phyloP scores from a whole-genome alignment of 2,888 invertebrate genomes.

The Cataglyphis altisquamis region DNA sequence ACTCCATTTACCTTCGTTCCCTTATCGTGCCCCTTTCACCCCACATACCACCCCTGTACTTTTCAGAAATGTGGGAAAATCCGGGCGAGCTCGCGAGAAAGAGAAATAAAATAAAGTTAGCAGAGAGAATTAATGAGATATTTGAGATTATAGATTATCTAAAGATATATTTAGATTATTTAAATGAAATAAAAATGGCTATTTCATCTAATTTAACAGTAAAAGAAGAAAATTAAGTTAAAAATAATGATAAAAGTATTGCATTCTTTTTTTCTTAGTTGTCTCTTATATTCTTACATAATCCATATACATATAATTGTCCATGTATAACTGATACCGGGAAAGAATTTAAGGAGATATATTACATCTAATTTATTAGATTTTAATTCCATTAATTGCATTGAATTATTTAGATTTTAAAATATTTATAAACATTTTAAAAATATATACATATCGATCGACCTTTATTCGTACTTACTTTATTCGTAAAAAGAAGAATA shows the following conservation, averaged over 20 bases:
- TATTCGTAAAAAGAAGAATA: background rate
- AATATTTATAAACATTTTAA: background rate
- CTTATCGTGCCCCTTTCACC: conserved; percentile 18
- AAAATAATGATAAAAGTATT: background rate
- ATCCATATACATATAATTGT: background rate
- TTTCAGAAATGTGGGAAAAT: conserved; percentile 38
- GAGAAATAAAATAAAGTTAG: background rate
- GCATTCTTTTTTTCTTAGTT: background rate
- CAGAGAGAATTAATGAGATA: conserved; percentile 1
- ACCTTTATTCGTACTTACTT: background rate
- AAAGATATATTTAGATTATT: background rate
- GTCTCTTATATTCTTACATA: background rate
- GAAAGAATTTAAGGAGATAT: background rate
- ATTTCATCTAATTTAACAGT: background rate
- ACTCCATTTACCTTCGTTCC: conserved; percentile 52
- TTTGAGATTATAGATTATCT: background rate
- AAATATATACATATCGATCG: background rate
- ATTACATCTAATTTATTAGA: background rate
- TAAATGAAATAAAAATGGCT: background rate
- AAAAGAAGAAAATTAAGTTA: background rate
- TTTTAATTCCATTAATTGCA: background rate
- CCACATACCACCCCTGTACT: background rate
- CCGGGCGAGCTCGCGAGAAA: background rate
- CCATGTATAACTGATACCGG: no score
- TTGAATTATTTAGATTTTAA: background rate